Percentiles rank a stretch among this genome's conserved stretches.
These are phyloP conservation scores for Enteromius fasciolatus DNA, from an alignment of 2,797 vertebrate genomes.

Conservation along the genomic window DNA sequence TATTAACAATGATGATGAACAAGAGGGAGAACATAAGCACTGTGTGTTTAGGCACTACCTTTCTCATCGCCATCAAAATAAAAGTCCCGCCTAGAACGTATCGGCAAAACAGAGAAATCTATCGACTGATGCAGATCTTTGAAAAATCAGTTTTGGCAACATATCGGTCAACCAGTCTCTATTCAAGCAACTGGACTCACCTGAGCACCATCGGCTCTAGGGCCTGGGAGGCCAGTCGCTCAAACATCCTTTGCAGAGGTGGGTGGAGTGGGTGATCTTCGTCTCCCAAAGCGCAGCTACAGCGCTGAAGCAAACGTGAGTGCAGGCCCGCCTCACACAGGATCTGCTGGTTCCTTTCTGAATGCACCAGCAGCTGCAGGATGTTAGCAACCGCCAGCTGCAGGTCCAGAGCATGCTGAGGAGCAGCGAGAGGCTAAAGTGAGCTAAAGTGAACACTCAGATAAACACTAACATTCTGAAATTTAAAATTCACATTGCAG, in stretches of 20 bases:
- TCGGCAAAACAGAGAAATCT: too few species aligned
- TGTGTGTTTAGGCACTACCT: too few species aligned
- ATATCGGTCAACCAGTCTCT: too few species aligned
- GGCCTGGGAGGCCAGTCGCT: conserved; percentile 94
- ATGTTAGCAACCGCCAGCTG: conserved; percentile 94
- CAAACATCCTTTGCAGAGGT: conserved; percentile 95
- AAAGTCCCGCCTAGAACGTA: too few species aligned
- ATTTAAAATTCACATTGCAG: background rate
- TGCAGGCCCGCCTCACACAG: conserved; percentile 94
- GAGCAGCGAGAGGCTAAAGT: background rate
- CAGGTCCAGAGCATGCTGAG: conserved; percentile 92
- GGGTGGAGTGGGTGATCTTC: conserved; percentile 96
- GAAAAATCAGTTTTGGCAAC: too few species aligned
- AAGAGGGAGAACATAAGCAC: too few species aligned
- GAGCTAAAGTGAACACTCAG: background rate
- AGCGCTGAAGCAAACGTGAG: conserved; percentile 91
- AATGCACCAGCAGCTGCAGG: conserved; percentile 92
- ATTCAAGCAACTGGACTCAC: conserved; percentile 69
- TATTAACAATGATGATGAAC: too few species aligned
- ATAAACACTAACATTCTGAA: background rate
- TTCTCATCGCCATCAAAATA: too few species aligned
- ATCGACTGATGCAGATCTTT: too few species aligned
- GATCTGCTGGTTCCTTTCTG: conserved; percentile 95
- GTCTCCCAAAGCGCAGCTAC: conserved; percentile 90
- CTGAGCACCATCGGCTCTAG: conserved; percentile 94